Evolutionary conservation across 2,797 vertebrate species (phyloP).

Genomic region (Pampus argenteus): DNA sequence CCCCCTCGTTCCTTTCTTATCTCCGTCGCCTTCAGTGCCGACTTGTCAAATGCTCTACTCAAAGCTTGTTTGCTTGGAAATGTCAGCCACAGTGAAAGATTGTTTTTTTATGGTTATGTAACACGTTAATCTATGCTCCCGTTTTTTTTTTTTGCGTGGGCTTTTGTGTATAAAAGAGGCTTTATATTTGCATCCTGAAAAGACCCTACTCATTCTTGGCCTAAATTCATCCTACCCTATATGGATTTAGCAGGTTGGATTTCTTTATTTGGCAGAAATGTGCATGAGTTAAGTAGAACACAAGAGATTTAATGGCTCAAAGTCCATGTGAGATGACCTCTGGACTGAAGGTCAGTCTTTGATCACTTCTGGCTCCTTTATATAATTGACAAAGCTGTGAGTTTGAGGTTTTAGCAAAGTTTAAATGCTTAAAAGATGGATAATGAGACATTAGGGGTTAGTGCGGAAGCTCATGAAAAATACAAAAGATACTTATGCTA

Average conservation of each 20-base stretch:
- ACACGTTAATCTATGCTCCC: constrained; percentile 69
- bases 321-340: constrained; percentile 38
- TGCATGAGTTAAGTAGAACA: constrained; percentile 15
- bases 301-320: constrained; percentile 26
- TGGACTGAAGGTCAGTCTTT: constrained; percentile 24
- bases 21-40: constrained; percentile 55
- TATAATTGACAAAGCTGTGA: constrained; percentile 14
- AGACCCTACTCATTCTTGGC: constrained; percentile 54
- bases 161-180: constrained; percentile 68
- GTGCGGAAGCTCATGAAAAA: constrained; percentile 48
- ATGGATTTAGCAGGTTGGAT: constrained; percentile 53
- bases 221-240: constrained; percentile 43
- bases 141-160: constrained; percentile 54
- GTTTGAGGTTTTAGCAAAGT: constrained; percentile 36
- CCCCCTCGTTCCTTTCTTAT: constrained; percentile 64
- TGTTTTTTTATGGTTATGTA: constrained; percentile 68
- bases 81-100: constrained; percentile 67
- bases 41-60: constrained; percentile 69
- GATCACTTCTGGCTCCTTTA: constrained; percentile 32
- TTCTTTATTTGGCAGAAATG: constrained; percentile 50
- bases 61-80: constrained; percentile 73
- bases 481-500: constrained; percentile 48
- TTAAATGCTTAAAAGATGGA: constrained; percentile 39
- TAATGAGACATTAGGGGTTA: constrained; percentile 60
- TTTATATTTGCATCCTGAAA: constrained; percentile 73